A percentile compares a stretch with the other conserved stretches of the same genome.
phyloP scores from a whole-genome alignment of 2,113 vertebrate genomes.

The Amphiprion percula region DNA sequence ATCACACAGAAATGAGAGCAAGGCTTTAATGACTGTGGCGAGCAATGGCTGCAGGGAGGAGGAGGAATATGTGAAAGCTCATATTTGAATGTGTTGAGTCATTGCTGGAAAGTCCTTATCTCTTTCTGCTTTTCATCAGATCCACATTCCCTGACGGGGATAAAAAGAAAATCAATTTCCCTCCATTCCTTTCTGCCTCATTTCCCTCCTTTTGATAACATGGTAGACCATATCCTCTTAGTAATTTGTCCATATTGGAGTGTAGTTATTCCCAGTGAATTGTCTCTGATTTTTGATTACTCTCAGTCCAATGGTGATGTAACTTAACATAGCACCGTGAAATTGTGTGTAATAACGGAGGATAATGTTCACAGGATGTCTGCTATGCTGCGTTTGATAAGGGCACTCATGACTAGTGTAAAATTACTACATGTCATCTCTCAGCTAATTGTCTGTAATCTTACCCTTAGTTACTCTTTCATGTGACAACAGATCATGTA shows the following conservation, averaged over 20 bases:
- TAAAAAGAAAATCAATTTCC: conserved; percentile 54
- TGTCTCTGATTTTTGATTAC: conserved; percentile 53
- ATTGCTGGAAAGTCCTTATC: conserved; percentile 64
- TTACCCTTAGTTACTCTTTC: conserved; percentile 46
- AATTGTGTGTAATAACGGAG: conserved; percentile 61
- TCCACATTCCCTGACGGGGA: conserved; percentile 44
- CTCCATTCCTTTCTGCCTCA: conserved; percentile 44
- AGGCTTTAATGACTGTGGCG: conserved; percentile 46
- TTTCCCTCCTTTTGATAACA: conserved; percentile 59
- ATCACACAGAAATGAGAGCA: conserved; percentile 37
- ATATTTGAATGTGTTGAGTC: conserved; percentile 60
- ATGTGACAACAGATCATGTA: conserved; percentile 46
- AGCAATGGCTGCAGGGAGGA: conserved; percentile 19
- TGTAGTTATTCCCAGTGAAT: conserved; percentile 41
- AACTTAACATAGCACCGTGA: conserved; percentile 45
- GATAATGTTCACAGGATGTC: conserved; percentile 40
- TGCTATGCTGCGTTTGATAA: conserved; percentile 46
- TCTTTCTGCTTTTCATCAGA: conserved; percentile 60
- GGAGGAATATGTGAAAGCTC: conserved; percentile 49
- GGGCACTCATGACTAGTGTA: conserved; percentile 40
- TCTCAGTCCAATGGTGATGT: conserved; percentile 44
- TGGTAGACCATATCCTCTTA: conserved; percentile 35
- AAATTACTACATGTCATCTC: conserved; percentile 49
- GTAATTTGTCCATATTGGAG: conserved; percentile 31
- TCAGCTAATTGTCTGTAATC: conserved; percentile 68